Conservation (phyloP, 2,888 invertebrate genomes). For the Thera obeliscata region DNA sequence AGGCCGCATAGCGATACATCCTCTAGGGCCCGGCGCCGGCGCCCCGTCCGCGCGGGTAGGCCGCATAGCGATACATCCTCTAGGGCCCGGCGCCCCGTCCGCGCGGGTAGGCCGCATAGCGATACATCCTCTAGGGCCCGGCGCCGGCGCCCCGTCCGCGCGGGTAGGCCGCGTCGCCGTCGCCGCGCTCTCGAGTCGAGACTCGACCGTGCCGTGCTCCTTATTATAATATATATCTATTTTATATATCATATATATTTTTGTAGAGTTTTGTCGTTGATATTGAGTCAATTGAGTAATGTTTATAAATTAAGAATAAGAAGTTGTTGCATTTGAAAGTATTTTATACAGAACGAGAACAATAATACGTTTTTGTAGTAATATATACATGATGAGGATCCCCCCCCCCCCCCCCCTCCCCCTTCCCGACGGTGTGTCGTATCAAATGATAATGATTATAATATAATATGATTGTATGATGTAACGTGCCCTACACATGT, state of each 20-base stretch:
- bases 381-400: slow-evolving; percentile 78
- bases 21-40: too few species aligned
- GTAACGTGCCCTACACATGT: too few species aligned
- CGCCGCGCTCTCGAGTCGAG: slow-evolving; percentile 61
- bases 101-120: too few species aligned
- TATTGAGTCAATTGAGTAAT: slow-evolving; percentile 83
- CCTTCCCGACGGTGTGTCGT: too few species aligned
- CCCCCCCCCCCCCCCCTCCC: slow-evolving; percentile 46
- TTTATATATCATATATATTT: slow-evolving; percentile 72
- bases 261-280: slow-evolving; percentile 84
- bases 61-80: too few species aligned
- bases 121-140: too few species aligned
- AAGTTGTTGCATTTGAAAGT: slow-evolving; percentile 84
- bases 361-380: slow-evolving; percentile 83
- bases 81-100: too few species aligned
- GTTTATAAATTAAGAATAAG: slow-evolving; percentile 82
- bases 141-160: too few species aligned
- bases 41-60: too few species aligned
- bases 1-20: too few species aligned
- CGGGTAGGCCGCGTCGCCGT: slow-evolving; percentile 29
- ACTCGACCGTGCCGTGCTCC: slow-evolving; percentile 79
- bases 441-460: slow-evolving; percentile 78
- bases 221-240: slow-evolving; percentile 2
- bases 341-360: slow-evolving; percentile 84
- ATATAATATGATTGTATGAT: slow-evolving; percentile 52